phyloP scores from a whole-genome alignment of 2,888 invertebrate genomes.

The Galeopsomyia nigrocyanea region DNA sequence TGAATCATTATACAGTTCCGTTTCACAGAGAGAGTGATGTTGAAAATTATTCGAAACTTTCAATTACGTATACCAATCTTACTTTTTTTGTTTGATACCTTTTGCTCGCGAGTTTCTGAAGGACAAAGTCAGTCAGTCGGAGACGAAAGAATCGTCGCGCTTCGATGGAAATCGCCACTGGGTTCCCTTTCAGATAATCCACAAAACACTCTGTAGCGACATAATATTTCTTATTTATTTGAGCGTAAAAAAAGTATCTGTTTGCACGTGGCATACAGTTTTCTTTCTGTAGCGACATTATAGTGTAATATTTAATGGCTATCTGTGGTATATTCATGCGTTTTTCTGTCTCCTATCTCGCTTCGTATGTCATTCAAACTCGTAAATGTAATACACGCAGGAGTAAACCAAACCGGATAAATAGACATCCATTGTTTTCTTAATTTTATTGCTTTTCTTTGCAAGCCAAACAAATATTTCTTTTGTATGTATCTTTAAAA shows the following conservation, averaged over 20 bases:
- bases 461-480: conserved; percentile 6
- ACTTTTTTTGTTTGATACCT: neutral
- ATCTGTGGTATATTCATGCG: conserved; percentile 57
- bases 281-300: conserved; percentile 52
- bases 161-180: conserved; percentile 45
- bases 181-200: conserved; percentile 38
- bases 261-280: conserved; percentile 58
- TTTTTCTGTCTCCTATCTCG: conserved; percentile 52
- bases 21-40: too few relatives aligned
- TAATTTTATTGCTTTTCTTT: conserved; percentile 25
- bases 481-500: neutral
- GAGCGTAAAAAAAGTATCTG: conserved; percentile 51
- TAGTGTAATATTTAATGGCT: conserved; percentile 59
- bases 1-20: neutral
- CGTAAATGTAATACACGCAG: conserved; percentile 42
- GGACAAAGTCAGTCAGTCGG: conserved; percentile 16
- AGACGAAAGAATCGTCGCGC: conserved; percentile 43
- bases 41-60: too few relatives aligned
- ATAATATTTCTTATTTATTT: conserved; percentile 48
- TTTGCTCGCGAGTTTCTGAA: neutral
- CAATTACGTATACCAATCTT: neutral
- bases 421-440: conserved; percentile 40
- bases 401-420: conserved; percentile 40
- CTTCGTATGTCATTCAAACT: conserved; percentile 49
- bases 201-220: conserved; percentile 36